These are phyloP conservation scores for Hippopotamus amphibius DNA, from an alignment of 2,113 vertebrate genomes.

Conservation along the genomic window DNA sequence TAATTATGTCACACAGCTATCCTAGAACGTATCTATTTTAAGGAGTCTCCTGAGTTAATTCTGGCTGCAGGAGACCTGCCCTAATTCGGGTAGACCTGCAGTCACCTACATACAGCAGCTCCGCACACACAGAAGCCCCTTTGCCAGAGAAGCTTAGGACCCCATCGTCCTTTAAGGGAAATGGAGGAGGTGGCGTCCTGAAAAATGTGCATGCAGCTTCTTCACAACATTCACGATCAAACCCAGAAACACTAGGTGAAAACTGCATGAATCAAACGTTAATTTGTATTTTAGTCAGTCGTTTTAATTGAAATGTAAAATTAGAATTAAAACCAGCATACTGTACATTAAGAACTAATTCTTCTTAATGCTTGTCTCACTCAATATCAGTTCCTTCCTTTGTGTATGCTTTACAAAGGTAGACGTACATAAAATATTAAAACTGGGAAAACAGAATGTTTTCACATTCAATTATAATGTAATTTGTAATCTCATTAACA, in stretches of 20 bases:
- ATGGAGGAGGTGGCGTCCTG: not conserved
- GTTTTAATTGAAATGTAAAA: constrained; percentile 43
- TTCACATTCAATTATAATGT: not conserved
- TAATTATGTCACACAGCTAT: constrained; percentile 52
- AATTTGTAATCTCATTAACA: not conserved
- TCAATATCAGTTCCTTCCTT: not conserved
- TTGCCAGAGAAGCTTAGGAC: not conserved
- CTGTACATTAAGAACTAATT: not conserved
- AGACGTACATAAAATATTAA: not conserved
- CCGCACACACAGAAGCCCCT: not conserved
- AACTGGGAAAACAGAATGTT: not conserved
- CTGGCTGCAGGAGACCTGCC: constrained; percentile 58
- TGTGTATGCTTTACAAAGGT: not conserved
- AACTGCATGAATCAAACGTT: not conserved
- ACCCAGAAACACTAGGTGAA: not conserved
- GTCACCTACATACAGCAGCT: not conserved
- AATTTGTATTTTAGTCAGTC: not conserved
- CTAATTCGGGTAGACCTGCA: constrained; percentile 39
- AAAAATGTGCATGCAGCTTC: not conserved
- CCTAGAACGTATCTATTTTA: constrained; percentile 60
- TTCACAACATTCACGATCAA: not conserved
- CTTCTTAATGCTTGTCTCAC: not conserved
- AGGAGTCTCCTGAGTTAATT: constrained; percentile 62
- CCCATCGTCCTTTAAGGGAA: not conserved
- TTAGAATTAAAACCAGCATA: not conserved